A percentile compares a stretch with the other conserved stretches of the same genome.
These are phyloP conservation scores for Rhamphomyia laevipes DNA, from an alignment of 2,888 invertebrate genomes.

Conservation along the genomic window DNA sequence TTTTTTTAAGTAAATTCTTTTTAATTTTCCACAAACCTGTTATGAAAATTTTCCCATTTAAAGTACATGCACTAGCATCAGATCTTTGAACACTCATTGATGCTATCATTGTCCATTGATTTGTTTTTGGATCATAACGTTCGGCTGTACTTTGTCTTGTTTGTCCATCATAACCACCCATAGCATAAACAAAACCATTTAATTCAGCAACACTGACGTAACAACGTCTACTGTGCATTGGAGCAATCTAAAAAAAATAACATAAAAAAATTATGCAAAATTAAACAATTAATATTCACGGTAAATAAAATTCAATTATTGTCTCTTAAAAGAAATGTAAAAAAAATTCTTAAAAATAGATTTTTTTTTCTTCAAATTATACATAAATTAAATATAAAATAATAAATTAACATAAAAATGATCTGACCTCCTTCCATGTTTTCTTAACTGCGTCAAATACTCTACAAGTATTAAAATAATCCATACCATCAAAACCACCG, in stretches of 20 bases:
- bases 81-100: conserved; percentile 83
- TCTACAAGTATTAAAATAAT: conserved; percentile 72
- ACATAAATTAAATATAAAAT: background rate
- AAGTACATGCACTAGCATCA: conserved; percentile 80
- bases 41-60: conserved; percentile 50
- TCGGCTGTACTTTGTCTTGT: conserved; percentile 79
- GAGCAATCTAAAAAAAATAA: conserved; percentile 46
- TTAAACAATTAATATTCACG: background rate
- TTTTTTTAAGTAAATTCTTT: background rate
- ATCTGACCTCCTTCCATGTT: conserved; percentile 61
- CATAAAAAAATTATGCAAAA: conserved; percentile 3
- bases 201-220: conserved; percentile 77
- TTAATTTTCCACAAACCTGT: conserved; percentile 21
- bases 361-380: background rate
- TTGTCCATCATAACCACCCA: conserved; percentile 82
- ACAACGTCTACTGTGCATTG: conserved; percentile 81
- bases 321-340: background rate
- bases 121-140: conserved; percentile 67
- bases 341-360: background rate
- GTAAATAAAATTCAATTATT: background rate
- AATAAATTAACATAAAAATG: background rate
- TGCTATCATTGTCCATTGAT: conserved; percentile 80
- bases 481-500: conserved; percentile 80
- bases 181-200: conserved; percentile 67
- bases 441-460: conserved; percentile 79